Percentiles rank a stretch among this genome's conserved stretches.
Conservation (phyloP, 2,797 vertebrate genomes). For the Pogoniulus pusillus region DNA sequence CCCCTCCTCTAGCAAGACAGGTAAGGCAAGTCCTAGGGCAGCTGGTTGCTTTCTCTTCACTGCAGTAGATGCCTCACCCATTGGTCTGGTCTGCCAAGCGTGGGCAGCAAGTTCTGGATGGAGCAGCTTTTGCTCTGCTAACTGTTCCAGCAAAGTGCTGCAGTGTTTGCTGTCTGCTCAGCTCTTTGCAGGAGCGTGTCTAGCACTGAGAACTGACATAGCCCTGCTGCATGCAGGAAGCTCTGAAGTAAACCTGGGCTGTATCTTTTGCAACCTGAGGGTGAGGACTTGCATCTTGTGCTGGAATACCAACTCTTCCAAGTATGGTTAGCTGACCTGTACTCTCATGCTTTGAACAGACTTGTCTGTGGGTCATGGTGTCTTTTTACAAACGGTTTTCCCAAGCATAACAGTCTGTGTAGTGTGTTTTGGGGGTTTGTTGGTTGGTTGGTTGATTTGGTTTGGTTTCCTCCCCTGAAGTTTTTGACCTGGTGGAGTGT, state of each 20-base stretch:
- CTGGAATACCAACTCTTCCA: neutral
- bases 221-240: neutral
- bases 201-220: neutral
- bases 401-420: neutral
- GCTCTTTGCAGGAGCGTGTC: neutral
- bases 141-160: neutral
- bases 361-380: neutral
- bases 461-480: too few species aligned
- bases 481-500: neutral
- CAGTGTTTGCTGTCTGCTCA: neutral
- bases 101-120: neutral
- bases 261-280: neutral
- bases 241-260: neutral
- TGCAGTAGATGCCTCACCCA: neutral
- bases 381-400: neutral
- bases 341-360: neutral
- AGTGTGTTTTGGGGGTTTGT: neutral
- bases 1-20: neutral
- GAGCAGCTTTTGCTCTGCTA: neutral
- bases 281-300: rapidly evolving
- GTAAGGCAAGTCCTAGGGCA: neutral
- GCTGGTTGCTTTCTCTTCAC: neutral
- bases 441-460: too few species aligned
- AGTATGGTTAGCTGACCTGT: neutral
- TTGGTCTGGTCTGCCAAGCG: neutral